phyloP scores from a whole-genome alignment of 2,113 vertebrate species.

The Campylomormyrus numenius region DNA sequence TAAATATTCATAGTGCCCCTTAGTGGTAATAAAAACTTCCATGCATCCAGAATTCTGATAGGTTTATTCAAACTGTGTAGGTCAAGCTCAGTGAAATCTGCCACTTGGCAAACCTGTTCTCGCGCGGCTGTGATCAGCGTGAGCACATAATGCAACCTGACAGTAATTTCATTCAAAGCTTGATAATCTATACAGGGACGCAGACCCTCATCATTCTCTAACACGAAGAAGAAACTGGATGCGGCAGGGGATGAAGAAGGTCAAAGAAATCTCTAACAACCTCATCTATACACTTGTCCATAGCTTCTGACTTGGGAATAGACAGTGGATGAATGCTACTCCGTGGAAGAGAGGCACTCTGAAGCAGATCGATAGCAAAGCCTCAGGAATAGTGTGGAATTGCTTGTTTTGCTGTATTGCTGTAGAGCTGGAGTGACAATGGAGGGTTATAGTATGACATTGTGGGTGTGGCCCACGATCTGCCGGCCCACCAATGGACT shows the following conservation, averaged over 20 bases:
- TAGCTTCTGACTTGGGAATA: not conserved
- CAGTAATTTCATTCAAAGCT: not conserved
- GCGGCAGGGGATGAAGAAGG: not conserved
- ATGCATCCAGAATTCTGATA: not conserved
- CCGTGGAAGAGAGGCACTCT: not conserved
- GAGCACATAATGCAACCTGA: not conserved
- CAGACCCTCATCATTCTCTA: not conserved
- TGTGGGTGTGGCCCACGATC: not conserved
- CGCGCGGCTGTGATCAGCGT: not conserved
- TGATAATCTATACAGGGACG: not conserved
- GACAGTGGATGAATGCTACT: not conserved
- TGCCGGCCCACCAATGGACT: not conserved
- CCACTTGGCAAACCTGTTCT: not conserved
- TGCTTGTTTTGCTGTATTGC: not conserved
- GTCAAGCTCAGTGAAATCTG: not conserved
- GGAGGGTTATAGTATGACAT: not conserved
- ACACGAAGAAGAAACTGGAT: not conserved
- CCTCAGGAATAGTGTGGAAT: not conserved
- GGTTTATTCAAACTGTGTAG: not conserved
- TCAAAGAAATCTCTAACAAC: not conserved
- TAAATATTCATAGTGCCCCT: not conserved
- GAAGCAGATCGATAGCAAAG: not conserved
- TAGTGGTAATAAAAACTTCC: not conserved
- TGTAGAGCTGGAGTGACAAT: not conserved
- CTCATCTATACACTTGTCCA: not conserved